A percentile compares a stretch with the other conserved stretches of the same genome.
phyloP scores from a whole-genome alignment of 2,113 vertebrate genomes.

The Capricornis sumatraensis region DNA sequence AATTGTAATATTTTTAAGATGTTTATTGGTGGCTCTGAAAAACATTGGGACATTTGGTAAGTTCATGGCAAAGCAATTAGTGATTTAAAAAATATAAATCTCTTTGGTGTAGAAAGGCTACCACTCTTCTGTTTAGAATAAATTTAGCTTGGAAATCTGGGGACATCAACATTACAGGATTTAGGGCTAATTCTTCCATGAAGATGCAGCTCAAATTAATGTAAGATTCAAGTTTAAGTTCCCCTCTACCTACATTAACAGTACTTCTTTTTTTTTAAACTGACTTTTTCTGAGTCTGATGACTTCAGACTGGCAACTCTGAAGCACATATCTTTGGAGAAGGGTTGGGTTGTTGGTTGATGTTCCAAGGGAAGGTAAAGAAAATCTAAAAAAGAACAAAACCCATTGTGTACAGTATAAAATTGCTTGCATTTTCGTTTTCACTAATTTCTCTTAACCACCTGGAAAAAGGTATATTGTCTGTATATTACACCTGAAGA shows the following conservation, averaged over 20 bases:
- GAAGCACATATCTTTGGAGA: background rate
- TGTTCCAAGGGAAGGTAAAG: background rate
- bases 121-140: background rate
- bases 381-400: background rate
- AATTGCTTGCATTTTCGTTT: background rate
- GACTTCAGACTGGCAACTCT: background rate
- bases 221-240: background rate
- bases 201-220: background rate
- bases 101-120: background rate
- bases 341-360: background rate
- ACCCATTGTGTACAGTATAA: background rate
- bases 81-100: background rate
- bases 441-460: background rate
- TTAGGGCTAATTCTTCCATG: background rate
- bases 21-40: background rate
- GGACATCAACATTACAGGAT: background rate
- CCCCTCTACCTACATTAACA: background rate
- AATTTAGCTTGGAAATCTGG: background rate
- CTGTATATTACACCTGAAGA: background rate
- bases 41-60: background rate
- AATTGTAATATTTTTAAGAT: background rate
- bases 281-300: background rate
- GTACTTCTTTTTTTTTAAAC: background rate
- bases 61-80: background rate
- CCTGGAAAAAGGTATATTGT: background rate